These are phyloP conservation scores for Aporophyla nigra DNA, from an alignment of 2,888 invertebrate genomes.

Conservation along the genomic window DNA sequence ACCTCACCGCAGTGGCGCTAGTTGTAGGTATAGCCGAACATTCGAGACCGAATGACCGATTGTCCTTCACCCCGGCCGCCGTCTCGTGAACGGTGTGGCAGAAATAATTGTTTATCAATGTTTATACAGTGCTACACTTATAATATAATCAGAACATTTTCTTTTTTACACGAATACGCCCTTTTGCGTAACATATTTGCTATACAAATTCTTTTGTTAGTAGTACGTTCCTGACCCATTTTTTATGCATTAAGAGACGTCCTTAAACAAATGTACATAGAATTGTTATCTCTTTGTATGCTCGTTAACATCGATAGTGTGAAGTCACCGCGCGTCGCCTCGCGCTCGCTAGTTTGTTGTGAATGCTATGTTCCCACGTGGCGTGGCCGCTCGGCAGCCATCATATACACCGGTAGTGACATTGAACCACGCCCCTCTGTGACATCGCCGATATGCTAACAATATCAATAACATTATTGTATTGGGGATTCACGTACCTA, in stretches of 20 bases:
- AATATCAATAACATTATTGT: not conserved
- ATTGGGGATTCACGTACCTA: not conserved
- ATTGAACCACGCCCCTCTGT: constrained; percentile 11
- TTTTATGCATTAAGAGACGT: not conserved
- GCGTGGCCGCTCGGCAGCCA: not conserved
- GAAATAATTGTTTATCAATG: constrained; percentile 16
- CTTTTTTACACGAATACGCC: not conserved
- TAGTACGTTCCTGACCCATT: constrained; percentile 1
- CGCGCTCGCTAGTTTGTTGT: constrained; percentile 4
- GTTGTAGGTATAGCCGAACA: constrained; percentile 4
- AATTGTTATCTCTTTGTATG: constrained; percentile 18
- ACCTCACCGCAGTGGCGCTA: constrained; percentile 34
- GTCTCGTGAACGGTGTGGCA: not conserved
- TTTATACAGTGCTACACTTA: constrained; percentile 4
- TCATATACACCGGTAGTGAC: constrained; percentile 9
- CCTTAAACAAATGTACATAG: not conserved
- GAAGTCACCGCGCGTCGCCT: not conserved
- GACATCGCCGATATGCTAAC: not conserved
- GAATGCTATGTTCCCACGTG: not conserved
- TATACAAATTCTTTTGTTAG: constrained; percentile 3
- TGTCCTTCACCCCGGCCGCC: not conserved
- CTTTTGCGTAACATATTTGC: not conserved
- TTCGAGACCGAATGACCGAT: constrained; percentile 4
- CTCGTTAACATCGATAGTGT: constrained; percentile 1
- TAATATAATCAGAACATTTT: not conserved